Base-by-base conservation (phyloP, 1,140 invertebrate genomes). In the Hyles euphorbiae region DNA sequence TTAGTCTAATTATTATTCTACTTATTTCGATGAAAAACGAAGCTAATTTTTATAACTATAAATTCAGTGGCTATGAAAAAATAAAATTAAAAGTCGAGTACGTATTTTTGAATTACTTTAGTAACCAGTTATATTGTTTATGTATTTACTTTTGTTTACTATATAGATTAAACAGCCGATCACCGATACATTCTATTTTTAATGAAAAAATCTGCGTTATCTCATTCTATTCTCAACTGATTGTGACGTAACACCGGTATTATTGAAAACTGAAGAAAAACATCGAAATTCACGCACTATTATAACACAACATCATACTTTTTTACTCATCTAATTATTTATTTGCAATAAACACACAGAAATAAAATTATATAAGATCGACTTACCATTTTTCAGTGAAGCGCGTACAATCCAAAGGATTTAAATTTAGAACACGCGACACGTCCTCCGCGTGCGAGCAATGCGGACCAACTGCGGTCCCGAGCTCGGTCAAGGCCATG, bases 401-500 rank as follows among this genome's bases (percentile, higher is more conserved):
- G 61, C 73, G 74, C 67, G 72, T 62, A 58, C 2, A 40, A 55
- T 61, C 53, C 49, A 53, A 46, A 50, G 46, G 55, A 59, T 56
- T 34, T 36, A 60, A 64, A 61, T 34, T 58, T 45, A 48, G 12
- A 34, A 56, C 50, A 6, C 40, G 3, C 8, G 12, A 44, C 47
- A 75, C 77, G 65, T 72, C 50, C 61, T 12, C 34, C 32, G 58
- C 22, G 43, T 67, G 63, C 75, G 70, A 67, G 72, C 60, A 72
- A 65, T 70, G 70, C 74, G 71, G 78, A 60, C 59, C 65, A 63
- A 87, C 83, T 87, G 83, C 81, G 76, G 83, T 65, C 56, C 40
- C 46, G 51, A 56, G 64, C 22, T 65, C 77, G 83, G 83, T 83
- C 83, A 87, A 84, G 83, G 83, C 53, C 78, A 63, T 49, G 69